Percentiles rank a stretch among this genome's conserved stretches.
These are phyloP conservation scores for Cisticola juncidis DNA, from an alignment of 2,113 vertebrate species.

Conservation along the genomic window DNA sequence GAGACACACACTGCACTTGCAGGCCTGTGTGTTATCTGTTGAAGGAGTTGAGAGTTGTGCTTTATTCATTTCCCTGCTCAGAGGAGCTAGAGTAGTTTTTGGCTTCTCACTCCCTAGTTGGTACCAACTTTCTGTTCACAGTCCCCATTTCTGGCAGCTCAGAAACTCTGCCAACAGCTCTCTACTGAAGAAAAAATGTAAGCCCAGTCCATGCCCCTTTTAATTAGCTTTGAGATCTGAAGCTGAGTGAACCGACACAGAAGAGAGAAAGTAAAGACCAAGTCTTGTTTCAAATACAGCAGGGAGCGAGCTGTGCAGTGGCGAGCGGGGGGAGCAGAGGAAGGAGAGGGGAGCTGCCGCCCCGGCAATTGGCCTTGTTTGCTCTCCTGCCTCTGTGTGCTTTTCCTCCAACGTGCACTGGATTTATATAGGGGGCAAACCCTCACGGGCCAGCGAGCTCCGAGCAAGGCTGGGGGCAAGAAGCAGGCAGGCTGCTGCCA, in stretches of 20 bases:
- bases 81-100: slow-evolving; percentile 3
- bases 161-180: slow-evolving; percentile 63
- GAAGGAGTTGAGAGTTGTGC: neutral
- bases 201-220: slow-evolving; percentile 48
- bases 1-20: neutral
- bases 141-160: slow-evolving; percentile 39
- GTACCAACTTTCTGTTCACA: slow-evolving; percentile 49
- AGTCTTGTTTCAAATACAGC: slow-evolving; percentile 37
- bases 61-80: slow-evolving; percentile 7
- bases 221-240: slow-evolving; percentile 71
- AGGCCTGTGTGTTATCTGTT: neutral
- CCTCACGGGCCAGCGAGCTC: neutral
- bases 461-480: neutral
- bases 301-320: neutral
- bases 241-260: neutral
- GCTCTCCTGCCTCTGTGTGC: slow-evolving; percentile 35
- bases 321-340: fast-evolving
- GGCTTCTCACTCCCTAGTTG: neutral
- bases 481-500: neutral
- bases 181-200: slow-evolving; percentile 17
- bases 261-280: slow-evolving; percentile 46
- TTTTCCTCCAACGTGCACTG: neutral
- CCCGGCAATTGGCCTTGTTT: neutral
- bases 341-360: neutral
- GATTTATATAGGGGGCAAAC: slow-evolving; percentile 36